A percentile compares a stretch with the other conserved stretches of the same genome.
Conservation (phyloP, 2,113 vertebrate genomes). For the Thryonomys swinderianus region DNA sequence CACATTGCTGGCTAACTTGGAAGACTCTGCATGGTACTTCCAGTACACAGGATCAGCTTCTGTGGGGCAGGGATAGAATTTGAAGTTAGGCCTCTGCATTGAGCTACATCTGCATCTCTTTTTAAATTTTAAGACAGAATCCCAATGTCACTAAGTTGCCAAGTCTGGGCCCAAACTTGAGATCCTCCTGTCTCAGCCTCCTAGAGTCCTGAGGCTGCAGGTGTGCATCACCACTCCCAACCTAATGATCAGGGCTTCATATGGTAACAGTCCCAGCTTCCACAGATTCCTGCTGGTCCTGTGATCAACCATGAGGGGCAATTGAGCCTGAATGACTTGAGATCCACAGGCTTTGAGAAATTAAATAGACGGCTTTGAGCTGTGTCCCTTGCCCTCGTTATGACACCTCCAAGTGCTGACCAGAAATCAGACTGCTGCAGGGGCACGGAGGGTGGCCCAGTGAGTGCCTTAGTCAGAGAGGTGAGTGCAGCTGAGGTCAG, state of each 20-base stretch:
- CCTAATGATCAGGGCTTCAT: neutral
- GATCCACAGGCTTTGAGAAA: neutral
- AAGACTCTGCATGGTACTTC: neutral
- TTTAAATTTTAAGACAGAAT: neutral
- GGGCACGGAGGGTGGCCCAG: neutral
- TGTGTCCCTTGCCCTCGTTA: too few relatives aligned
- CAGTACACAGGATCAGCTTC: neutral
- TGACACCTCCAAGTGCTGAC: too few relatives aligned
- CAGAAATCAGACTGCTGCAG: neutral
- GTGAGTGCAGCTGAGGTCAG: fast-evolving
- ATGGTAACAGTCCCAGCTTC: neutral
- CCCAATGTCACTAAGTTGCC: neutral
- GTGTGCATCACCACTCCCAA: neutral
- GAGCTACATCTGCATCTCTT: neutral
- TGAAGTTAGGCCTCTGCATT: neutral
- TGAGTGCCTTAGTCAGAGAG: fast-evolving
- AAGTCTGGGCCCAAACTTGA: neutral
- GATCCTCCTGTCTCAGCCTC: neutral
- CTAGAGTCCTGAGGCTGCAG: neutral
- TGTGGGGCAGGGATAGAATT: neutral
- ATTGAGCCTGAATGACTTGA: neutral
- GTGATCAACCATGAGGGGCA: neutral
- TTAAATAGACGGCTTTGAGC: neutral
- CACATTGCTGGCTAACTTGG: neutral
- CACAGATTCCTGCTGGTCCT: neutral